These are phyloP conservation scores for Agelas oroides DNA, from an alignment of 37 sponge, comb jelly and placozoan species.

Conservation along the genomic window DNA sequence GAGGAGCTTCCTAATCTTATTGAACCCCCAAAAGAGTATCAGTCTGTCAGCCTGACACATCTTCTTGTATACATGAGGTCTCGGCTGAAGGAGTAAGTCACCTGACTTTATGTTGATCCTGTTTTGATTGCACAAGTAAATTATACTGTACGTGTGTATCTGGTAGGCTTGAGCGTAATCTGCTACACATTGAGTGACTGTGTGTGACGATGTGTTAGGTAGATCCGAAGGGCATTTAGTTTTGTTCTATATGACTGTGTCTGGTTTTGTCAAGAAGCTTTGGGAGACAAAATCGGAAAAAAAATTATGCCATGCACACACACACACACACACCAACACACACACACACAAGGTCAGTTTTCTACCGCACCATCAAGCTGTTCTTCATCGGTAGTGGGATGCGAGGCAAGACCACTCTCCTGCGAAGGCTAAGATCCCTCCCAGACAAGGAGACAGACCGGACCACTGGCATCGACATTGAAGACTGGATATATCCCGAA, in stretches of 20 bases:
- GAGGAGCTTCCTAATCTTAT: constrained; percentile 53
- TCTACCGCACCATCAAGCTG: constrained; percentile 88
- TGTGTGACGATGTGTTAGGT: no score
- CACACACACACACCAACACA: no score
- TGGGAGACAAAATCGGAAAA: no score
- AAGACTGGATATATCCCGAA: constrained; percentile 63
- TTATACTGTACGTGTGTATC: no score
- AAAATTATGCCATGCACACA: no score
- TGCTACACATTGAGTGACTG: no score
- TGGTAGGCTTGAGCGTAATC: no score
- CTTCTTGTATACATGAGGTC: constrained; percentile 83
- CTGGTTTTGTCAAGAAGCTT: no score
- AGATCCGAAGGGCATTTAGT: no score
- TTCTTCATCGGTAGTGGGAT: constrained; percentile 86
- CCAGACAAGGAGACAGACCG: constrained; percentile 26
- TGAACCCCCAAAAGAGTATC: constrained; percentile 77
- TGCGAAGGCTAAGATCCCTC: constrained; percentile 68
- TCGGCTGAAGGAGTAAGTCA: constrained; percentile 79
- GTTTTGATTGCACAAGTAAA: no score
- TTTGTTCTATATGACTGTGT: no score
- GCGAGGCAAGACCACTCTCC: constrained; percentile 92
- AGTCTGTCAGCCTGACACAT: constrained; percentile 31
- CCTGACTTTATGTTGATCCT: no score
- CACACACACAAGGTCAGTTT: constrained; percentile 53
- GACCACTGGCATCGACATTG: constrained; percentile 87